These are phyloP conservation scores for Zaprionus taronus DNA, from an alignment of 1,140 invertebrate species.

Conservation along the genomic window DNA sequence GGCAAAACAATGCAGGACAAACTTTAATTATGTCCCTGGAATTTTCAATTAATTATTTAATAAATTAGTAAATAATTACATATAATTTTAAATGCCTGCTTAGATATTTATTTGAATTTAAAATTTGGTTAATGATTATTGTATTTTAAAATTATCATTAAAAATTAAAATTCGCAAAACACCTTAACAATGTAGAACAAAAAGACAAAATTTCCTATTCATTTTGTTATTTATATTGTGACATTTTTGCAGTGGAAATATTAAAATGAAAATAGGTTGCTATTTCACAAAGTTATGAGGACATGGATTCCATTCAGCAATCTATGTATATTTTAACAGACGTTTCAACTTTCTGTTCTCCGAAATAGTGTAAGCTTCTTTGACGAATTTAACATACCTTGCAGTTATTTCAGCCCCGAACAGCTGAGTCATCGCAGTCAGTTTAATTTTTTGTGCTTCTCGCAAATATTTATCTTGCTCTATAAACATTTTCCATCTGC, in stretches of 20 bases:
- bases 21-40: conserved; percentile 12
- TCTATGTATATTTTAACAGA: too few relatives aligned
- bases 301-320: too few relatives aligned
- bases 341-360: too few relatives aligned
- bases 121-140: neutral
- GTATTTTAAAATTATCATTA: neutral
- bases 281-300: too few relatives aligned
- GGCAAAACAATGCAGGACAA: neutral
- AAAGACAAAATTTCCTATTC: too few relatives aligned
- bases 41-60: conserved; percentile 11
- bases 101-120: neutral
- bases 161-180: neutral
- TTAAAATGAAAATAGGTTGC: too few relatives aligned
- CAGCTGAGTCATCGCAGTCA: neutral
- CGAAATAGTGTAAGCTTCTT: neutral
- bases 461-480: neutral
- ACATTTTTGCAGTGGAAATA: too few relatives aligned
- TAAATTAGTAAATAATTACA: neutral
- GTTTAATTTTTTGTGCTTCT: neutral
- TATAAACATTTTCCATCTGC: neutral
- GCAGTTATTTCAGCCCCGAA: neutral
- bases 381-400: neutral
- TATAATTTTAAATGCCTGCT: neutral
- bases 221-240: too few relatives aligned
- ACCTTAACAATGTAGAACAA: too few relatives aligned